These are phyloP conservation scores for Gyps fulvus DNA, from an alignment of 2,113 vertebrate genomes.

Conservation along the genomic window DNA sequence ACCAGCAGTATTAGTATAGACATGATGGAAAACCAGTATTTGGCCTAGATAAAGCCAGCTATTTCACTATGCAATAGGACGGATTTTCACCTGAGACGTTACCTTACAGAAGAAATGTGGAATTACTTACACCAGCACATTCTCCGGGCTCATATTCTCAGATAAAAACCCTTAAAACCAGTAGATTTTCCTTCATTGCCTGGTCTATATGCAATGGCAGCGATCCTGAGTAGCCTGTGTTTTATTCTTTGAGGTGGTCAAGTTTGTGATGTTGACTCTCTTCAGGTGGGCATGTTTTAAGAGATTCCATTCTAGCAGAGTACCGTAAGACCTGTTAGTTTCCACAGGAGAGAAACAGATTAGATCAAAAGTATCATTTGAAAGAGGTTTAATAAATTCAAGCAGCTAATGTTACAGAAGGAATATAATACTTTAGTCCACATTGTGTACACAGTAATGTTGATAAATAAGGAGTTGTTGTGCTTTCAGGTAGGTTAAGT, in stretches of 20 bases:
- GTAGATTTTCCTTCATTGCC: neutral
- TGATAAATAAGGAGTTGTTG: conserved; percentile 19
- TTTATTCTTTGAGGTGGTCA: neutral
- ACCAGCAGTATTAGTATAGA: neutral
- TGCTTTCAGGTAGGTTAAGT: neutral
- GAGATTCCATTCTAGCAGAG: neutral
- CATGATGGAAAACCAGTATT: neutral
- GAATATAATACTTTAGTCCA: neutral
- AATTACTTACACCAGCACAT: neutral
- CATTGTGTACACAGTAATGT: neutral
- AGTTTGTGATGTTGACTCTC: neutral
- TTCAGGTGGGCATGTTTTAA: neutral
- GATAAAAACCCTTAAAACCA: neutral
- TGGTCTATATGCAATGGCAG: neutral
- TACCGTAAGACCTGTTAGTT: neutral
- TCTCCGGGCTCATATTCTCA: neutral
- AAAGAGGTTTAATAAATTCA: neutral
- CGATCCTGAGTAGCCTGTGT: neutral
- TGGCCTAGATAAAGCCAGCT: neutral
- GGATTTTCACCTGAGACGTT: neutral
- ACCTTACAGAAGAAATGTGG: neutral
- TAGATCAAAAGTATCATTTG: neutral
- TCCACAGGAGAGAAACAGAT: neutral
- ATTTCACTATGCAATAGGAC: neutral
- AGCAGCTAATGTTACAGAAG: neutral